These are phyloP conservation scores for Caenorhabditis wallacei DNA, from an alignment of 2,888 invertebrate genomes.

Conservation along the genomic window DNA sequence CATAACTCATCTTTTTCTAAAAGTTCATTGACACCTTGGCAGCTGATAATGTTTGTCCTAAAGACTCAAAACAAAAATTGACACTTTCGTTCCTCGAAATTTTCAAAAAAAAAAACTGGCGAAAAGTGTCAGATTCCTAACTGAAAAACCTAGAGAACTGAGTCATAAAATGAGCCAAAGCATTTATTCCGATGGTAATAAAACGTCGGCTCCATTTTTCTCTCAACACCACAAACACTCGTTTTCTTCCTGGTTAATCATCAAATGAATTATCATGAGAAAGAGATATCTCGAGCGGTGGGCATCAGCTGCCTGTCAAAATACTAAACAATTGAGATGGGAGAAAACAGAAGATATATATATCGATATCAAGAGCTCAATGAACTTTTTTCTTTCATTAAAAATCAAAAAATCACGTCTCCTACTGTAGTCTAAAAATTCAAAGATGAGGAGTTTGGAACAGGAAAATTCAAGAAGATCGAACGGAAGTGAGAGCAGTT, in stretches of 20 bases:
- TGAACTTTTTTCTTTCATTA: constrained; percentile 1
- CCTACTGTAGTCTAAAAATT: constrained; percentile 17
- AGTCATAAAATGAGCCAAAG: constrained; percentile 34
- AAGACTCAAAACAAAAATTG: constrained; percentile 35
- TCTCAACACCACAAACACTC: constrained; percentile 13
- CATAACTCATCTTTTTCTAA: neutral
- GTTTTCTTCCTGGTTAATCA: constrained; percentile 5
- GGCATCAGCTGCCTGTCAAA: constrained; percentile 48
- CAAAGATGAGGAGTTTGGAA: constrained; percentile 3
- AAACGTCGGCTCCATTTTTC: constrained; percentile 11
- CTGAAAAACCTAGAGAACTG: constrained; percentile 1
- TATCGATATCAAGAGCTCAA: constrained; percentile 5
- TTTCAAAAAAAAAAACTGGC: constrained; percentile 11
- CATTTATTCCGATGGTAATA: constrained; percentile 37
- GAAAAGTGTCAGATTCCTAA: constrained; percentile 44
- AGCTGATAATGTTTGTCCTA: constrained; percentile 24
- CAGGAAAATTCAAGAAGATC: constrained; percentile 7
- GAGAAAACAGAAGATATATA: constrained; percentile 15
- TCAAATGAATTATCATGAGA: constrained; percentile 40
- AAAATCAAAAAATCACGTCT: constrained; percentile 27
- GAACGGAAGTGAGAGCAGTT: constrained; percentile 39
- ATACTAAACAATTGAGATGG: constrained; percentile 5
- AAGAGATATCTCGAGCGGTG: constrained; percentile 10
- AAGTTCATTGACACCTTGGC: constrained; percentile 23
- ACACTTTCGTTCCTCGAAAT: constrained; percentile 31